These are phyloP conservation scores for Copsychus sechellarum DNA, from an alignment of 2,113 vertebrate genomes.

Conservation along the genomic window DNA sequence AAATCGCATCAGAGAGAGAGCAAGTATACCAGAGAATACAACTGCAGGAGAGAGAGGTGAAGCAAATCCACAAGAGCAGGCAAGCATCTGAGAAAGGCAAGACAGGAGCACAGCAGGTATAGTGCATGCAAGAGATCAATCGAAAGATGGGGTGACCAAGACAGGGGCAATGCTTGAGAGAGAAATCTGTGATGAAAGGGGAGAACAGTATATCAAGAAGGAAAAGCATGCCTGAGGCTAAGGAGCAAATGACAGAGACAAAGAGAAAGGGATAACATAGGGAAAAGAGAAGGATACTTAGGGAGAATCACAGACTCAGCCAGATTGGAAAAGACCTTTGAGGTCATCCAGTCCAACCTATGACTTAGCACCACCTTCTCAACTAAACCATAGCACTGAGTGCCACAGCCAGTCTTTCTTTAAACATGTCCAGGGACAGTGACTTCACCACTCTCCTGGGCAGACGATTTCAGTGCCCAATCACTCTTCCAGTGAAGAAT, in stretches of 20 bases:
- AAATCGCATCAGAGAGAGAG: neutral
- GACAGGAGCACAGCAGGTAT: neutral
- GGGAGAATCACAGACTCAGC: neutral
- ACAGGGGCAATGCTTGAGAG: neutral
- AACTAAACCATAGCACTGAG: neutral
- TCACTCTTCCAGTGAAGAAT: neutral
- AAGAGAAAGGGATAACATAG: neutral
- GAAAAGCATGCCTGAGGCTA: neutral
- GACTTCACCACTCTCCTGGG: neutral
- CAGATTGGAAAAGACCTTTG: neutral
- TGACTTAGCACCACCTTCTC: neutral
- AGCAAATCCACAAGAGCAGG: neutral
- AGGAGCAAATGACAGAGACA: neutral
- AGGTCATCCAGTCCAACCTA: neutral
- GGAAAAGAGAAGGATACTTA: neutral
- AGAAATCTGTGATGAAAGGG: too few relatives aligned
- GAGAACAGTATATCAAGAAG: neutral
- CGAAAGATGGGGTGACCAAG: neutral
- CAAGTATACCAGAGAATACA: neutral
- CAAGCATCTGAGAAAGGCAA: neutral
- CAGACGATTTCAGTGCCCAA: neutral
- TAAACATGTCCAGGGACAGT: neutral
- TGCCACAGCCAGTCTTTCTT: neutral
- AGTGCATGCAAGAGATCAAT: neutral
- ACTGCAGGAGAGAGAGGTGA: neutral